Evolutionary conservation across 2,113 vertebrate species (phyloP).

Genomic region (Ranitomeya variabilis): DNA sequence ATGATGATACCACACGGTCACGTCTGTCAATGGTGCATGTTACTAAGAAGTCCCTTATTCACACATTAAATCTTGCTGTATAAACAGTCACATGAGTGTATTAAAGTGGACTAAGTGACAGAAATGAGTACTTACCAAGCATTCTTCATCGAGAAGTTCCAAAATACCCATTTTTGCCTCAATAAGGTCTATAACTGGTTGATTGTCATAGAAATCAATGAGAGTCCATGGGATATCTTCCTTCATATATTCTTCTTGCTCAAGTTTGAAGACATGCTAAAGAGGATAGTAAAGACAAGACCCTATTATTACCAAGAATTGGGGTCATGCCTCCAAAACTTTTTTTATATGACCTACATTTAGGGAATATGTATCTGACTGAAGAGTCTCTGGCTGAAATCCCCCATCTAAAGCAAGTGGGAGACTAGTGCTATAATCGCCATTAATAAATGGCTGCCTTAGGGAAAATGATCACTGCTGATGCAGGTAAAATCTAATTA

Average conservation of each 20-base stretch:
- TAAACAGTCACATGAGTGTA: neutral
- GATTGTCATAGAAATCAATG: conserved; percentile 98
- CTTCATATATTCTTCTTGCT: conserved; percentile 98
- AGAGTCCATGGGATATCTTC: conserved; percentile 96
- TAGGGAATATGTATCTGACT: neutral
- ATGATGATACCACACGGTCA: no score
- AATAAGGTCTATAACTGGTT: conserved; percentile 93
- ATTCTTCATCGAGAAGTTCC: conserved; percentile 95
- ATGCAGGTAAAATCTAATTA: no score
- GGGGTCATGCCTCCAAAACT: neutral
- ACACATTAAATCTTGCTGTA: no score
- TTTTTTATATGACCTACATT: neutral
- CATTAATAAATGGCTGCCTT: no score
- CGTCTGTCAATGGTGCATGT: no score
- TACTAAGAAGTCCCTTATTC: neutral
- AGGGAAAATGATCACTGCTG: neutral
- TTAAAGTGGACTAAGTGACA: neutral
- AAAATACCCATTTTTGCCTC: conserved; percentile 97
- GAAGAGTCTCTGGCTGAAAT: no score
- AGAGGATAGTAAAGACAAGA: neutral
- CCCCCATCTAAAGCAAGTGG: no score
- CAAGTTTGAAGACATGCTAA: conserved; percentile 97
- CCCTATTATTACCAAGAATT: neutral
- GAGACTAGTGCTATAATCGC: no score
- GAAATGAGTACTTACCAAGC: conserved; percentile 77